Evolutionary conservation across 2,888 invertebrate species (phyloP).

Genomic region (Oxyteleia sp.): DNA sequence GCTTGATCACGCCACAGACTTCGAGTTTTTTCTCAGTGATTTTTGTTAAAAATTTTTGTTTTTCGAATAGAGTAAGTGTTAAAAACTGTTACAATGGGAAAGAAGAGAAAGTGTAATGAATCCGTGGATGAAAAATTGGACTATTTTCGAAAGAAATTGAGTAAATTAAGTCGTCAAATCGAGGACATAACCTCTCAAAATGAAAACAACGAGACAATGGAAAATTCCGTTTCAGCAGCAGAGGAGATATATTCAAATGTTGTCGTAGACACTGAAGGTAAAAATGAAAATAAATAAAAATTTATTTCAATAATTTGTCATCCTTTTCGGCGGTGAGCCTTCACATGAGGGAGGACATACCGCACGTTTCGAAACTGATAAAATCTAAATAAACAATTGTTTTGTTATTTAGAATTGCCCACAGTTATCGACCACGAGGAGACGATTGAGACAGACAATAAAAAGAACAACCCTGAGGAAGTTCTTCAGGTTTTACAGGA

Average conservation of each 20-base stretch:
- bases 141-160: neutral
- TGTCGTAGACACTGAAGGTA: no score
- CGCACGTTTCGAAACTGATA: neutral
- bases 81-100: neutral
- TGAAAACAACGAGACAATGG: no score
- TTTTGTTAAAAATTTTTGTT: no score
- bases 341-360: conserved; percentile 15
- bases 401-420: neutral
- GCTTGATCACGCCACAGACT: conserved; percentile 13
- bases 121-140: no score
- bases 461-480: neutral
- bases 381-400: neutral
- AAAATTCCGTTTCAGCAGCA: no score
- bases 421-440: neutral
- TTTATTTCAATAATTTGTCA: no score
- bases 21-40: neutral
- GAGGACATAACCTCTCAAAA: neutral
- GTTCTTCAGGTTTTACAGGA: no score
- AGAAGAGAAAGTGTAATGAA: neutral
- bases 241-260: no score
- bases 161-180: neutral
- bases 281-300: no score
- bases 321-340: conserved; percentile 6
- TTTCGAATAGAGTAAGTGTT: no score
- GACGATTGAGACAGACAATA: neutral